phyloP scores from a whole-genome alignment of 2,113 vertebrate genomes.

The Toxotes jaculatrix region DNA sequence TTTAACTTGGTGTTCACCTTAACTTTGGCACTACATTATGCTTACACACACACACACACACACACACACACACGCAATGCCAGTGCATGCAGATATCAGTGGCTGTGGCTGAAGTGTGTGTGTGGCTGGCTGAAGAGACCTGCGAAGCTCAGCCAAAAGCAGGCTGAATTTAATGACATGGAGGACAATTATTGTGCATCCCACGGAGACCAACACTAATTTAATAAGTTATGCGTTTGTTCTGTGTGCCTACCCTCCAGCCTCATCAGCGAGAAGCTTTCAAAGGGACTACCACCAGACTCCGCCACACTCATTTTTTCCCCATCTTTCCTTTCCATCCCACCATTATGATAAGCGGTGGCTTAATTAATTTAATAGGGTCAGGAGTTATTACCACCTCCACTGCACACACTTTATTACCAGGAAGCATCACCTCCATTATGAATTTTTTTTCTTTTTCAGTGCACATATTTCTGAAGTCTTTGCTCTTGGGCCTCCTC shows the following conservation, averaged over 20 bases:
- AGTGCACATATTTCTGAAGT: constrained; percentile 45
- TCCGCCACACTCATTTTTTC: constrained; percentile 16
- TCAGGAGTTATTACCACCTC: constrained; percentile 83
- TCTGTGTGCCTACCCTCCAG: constrained; percentile 68
- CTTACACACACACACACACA: constrained; percentile 4
- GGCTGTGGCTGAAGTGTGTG: not conserved
- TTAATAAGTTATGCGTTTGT: constrained; percentile 82
- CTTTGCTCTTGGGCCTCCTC: constrained; percentile 13
- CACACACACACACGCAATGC: not conserved
- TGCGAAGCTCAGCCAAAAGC: constrained; percentile 66
- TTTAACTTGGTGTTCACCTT: not conserved
- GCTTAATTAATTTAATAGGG: constrained; percentile 86
- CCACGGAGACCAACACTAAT: constrained; percentile 80
- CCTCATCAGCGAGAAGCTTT: constrained; percentile 71
- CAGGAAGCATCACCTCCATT: constrained; percentile 64
- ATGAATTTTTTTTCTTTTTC: constrained; percentile 63
- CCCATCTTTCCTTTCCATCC: constrained; percentile 22
- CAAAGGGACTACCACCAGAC: constrained; percentile 68
- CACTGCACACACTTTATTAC: constrained; percentile 70
- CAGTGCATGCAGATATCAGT: constrained; percentile 10
- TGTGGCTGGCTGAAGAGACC: constrained; percentile 13
- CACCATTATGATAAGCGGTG: constrained; percentile 76
- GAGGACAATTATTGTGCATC: constrained; percentile 80
- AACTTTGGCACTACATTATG: not conserved
- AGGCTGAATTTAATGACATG: constrained; percentile 80